Percentiles rank a stretch among this genome's conserved stretches.
phyloP scores from a whole-genome alignment of 2,113 vertebrate genomes.

The Colossoma macropomum region DNA sequence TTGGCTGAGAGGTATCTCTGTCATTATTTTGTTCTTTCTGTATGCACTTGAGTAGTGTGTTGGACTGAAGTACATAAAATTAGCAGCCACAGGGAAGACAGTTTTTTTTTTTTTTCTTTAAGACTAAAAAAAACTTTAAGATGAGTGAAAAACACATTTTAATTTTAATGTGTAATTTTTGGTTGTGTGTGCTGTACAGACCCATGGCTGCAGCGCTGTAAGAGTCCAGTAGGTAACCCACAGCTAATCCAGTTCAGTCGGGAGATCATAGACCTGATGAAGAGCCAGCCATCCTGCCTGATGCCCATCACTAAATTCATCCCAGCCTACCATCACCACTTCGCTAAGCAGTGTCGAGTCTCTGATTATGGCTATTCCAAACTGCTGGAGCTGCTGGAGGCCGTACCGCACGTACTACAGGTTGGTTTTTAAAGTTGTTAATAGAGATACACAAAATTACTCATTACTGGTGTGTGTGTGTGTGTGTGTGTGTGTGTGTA shows the following conservation, averaged over 20 bases:
- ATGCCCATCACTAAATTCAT: constrained; percentile 94
- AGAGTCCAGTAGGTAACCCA: constrained; percentile 95
- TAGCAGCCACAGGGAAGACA: too few relatives aligned
- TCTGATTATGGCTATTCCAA: constrained; percentile 96
- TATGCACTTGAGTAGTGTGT: too few relatives aligned
- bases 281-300: constrained; percentile 87
- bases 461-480: too few relatives aligned
- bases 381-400: constrained; percentile 92
- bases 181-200: constrained; percentile 72
- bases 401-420: constrained; percentile 95
- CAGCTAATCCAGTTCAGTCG: constrained; percentile 97
- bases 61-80: too few relatives aligned
- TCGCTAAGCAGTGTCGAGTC: constrained; percentile 96
- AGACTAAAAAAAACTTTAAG: too few relatives aligned
- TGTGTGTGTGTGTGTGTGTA: too few relatives aligned
- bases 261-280: constrained; percentile 94
- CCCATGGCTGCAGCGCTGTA: constrained; percentile 92
- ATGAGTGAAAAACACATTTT: too few relatives aligned
- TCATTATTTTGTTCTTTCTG: too few relatives aligned
- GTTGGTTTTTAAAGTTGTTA: constrained; percentile 64
- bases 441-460: too few relatives aligned
- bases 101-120: too few relatives aligned
- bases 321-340: constrained; percentile 95
- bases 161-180: neutral
- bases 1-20: too few relatives aligned